A percentile compares a stretch with the other conserved stretches of the same genome.
phyloP scores from a whole-genome alignment of 1,140 invertebrate genomes.

The Drosophila sturtevanti region DNA sequence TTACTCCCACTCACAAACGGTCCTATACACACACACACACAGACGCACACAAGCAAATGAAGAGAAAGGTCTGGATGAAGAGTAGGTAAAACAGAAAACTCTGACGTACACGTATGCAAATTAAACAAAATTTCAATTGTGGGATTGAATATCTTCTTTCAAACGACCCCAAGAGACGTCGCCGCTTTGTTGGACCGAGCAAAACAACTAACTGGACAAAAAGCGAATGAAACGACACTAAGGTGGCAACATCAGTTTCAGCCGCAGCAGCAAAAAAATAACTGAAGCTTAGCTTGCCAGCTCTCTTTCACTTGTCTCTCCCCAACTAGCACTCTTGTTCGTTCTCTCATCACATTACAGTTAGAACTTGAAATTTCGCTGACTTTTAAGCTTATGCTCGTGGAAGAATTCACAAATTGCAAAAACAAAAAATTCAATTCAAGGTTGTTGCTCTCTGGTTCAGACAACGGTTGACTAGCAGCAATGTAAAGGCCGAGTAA shows the following conservation, averaged over 20 bases:
- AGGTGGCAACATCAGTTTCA: conserved; percentile 42
- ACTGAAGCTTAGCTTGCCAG: conserved; percentile 30
- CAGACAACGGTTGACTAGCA: conserved; percentile 14
- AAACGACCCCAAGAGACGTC: conserved; percentile 23
- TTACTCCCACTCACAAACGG: conserved; percentile 11
- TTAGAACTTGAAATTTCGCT: conserved; percentile 76
- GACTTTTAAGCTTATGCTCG: conserved; percentile 33
- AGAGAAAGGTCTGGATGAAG: neutral
- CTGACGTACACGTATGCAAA: conserved; percentile 78
- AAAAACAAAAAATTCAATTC: conserved; percentile 65
- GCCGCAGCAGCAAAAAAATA: neutral
- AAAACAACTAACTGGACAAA: conserved; percentile 45
- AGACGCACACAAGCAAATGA: conserved; percentile 13
- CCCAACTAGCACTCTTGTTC: conserved; percentile 7
- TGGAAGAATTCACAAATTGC: conserved; percentile 74
- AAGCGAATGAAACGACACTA: conserved; percentile 58
- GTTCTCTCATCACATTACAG: conserved; percentile 48
- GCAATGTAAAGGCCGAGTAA: neutral
- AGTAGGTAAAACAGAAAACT: conserved; percentile 9
- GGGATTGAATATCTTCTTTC: conserved; percentile 28
- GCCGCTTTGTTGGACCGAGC: conserved; percentile 7
- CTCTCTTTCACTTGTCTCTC: conserved; percentile 13
- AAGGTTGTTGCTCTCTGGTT: conserved; percentile 72
- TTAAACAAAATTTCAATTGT: conserved; percentile 32
- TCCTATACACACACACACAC: neutral